Percentiles rank a stretch among this genome's conserved stretches.
Evolutionary conservation across 2,797 vertebrate species (phyloP).

Genomic region (Sebastes taczanowskii): DNA sequence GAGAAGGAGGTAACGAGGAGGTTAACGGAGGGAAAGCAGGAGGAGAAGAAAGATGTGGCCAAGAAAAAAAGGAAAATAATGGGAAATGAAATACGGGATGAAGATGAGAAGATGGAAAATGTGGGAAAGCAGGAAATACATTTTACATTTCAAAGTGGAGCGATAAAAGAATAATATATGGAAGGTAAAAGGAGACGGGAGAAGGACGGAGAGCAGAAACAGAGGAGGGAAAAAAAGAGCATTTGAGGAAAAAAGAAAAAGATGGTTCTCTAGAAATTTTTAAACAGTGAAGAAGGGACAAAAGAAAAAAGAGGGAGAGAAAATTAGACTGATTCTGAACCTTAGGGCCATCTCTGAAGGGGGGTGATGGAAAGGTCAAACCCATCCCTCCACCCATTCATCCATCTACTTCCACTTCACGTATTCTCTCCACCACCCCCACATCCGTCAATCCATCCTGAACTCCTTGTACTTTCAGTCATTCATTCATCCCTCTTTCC

Average conservation of each 20-base stretch:
- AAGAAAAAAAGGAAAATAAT: neutral
- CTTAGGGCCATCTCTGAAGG: neutral
- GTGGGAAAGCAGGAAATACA: neutral
- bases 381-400: slow-evolving; percentile 14
- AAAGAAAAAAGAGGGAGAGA: neutral
- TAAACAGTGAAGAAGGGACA: too few species aligned
- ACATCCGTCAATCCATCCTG: slow-evolving; percentile 25
- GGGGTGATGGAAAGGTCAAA: slow-evolving; percentile 53
- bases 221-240: neutral
- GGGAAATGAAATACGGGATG: neutral
- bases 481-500: slow-evolving; percentile 33
- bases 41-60: neutral
- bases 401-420: slow-evolving; percentile 40
- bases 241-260: too few species aligned
- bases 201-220: neutral
- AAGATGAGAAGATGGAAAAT: neutral
- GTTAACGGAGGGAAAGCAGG: slow-evolving; percentile 3
- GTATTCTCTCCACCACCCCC: neutral
- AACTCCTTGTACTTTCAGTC: slow-evolving; percentile 28
- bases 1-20: slow-evolving; percentile 27
- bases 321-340: neutral
- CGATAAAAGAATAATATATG: neutral
- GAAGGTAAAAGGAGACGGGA: neutral
- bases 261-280: neutral
- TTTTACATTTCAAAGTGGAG: neutral